Conservation (phyloP, 1,140 invertebrate species). For the Papilio aristodemus region DNA sequence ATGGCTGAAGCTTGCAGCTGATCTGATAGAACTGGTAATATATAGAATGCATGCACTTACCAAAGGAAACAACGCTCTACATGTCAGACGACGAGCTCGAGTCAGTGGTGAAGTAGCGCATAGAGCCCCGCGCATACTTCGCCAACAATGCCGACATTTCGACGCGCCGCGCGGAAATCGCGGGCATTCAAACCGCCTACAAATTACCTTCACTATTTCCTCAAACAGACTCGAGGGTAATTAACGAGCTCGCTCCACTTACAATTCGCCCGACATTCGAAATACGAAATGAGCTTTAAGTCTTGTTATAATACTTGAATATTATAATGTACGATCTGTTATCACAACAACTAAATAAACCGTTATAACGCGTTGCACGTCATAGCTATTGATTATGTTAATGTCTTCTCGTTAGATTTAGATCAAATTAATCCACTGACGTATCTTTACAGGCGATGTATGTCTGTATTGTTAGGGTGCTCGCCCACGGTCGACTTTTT, state of each 20-base stretch:
- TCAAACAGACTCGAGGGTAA: not conserved
- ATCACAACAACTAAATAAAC: no score
- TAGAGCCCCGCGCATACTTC: not conserved
- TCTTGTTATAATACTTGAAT: no score
- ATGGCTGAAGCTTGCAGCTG: no score
- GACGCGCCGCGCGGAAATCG: not conserved
- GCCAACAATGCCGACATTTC: slow-evolving; percentile 1
- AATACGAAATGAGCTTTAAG: not conserved
- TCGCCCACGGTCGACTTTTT: no score
- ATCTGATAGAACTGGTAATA: not conserved
- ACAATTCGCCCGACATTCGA: not conserved
- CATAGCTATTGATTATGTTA: no score
- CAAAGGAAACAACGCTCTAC: not conserved
- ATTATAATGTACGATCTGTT: no score
- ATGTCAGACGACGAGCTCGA: not conserved
- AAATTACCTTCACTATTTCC: slow-evolving; percentile 11
- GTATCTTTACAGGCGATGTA: no score
- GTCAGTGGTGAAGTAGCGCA: not conserved
- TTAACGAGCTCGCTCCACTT: not conserved
- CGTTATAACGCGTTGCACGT: no score
- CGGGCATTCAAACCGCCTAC: not conserved
- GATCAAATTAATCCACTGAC: no score
- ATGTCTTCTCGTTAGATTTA: no score
- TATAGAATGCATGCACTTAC: not conserved
- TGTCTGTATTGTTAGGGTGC: no score